These are phyloP conservation scores for Epinotia brunnichana DNA, from an alignment of 2,888 invertebrate species.

Conservation along the genomic window DNA sequence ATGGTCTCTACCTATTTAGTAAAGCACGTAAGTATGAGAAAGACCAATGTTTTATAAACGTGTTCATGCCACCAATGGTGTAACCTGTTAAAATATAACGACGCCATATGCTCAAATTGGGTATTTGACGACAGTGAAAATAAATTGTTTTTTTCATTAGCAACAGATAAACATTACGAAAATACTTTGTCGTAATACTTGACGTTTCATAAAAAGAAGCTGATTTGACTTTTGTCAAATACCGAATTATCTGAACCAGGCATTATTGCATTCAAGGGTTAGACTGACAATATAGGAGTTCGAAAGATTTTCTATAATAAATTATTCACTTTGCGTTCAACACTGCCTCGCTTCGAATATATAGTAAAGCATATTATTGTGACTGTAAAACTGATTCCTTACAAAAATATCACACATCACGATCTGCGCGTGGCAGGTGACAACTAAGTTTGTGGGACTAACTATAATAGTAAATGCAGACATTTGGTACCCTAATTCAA, in stretches of 20 bases:
- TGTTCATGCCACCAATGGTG: no score
- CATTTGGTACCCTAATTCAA: constrained; percentile 56
- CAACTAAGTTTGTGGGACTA: constrained; percentile 40
- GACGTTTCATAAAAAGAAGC: no score
- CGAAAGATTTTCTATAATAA: not conserved
- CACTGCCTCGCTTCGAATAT: not conserved
- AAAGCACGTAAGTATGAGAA: no score
- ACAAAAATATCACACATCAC: constrained; percentile 2
- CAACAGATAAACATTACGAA: no score
- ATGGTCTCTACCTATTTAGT: no score
- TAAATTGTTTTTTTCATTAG: no score
- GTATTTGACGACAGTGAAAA: no score
- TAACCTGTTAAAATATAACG: not conserved
- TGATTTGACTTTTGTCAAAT: no score
- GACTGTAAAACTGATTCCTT: constrained; percentile 7
- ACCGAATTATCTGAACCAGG: no score
- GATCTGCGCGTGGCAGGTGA: not conserved
- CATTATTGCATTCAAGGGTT: no score
- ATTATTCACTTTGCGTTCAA: not conserved
- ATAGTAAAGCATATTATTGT: not conserved
- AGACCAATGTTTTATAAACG: no score
- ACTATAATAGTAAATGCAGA: constrained; percentile 64
- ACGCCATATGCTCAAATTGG: not conserved
- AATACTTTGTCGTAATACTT: no score
- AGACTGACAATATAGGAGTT: not conserved